Percentiles rank a stretch among this genome's conserved stretches.
Conservation (phyloP, 1,140 invertebrate genomes). For the Lepidostoma basale region DNA sequence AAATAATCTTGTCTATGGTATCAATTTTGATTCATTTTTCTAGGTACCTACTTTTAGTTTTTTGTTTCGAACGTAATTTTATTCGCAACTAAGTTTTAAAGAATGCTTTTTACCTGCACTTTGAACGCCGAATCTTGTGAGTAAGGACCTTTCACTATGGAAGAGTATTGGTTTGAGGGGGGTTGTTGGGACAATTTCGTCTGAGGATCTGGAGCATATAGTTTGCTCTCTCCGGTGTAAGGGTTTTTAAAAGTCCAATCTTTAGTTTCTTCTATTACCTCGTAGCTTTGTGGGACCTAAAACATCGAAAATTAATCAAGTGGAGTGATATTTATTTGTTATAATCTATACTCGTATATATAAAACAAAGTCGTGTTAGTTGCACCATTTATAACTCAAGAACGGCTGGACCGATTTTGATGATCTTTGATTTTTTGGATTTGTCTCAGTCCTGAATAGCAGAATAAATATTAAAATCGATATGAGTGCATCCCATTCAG, state of each 20-base stretch:
- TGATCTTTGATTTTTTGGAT: no score
- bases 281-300: slow-evolving; percentile 48
- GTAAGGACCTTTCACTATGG: slow-evolving; percentile 43
- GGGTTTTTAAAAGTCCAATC: slow-evolving; percentile 51
- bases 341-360: no score
- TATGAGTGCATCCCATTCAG: no score
- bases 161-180: slow-evolving; percentile 21
- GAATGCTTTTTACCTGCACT: slow-evolving; percentile 25
- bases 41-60: neutral
- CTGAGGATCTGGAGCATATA: slow-evolving; percentile 52
- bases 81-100: neutral
- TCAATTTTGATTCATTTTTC: neutral
- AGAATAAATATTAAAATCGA: no score
- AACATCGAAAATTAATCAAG: slow-evolving; percentile 16
- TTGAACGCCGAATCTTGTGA: slow-evolving; percentile 38
- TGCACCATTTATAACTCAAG: no score
- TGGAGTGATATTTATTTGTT: neutral
- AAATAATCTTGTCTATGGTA: neutral
- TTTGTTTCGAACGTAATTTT: neutral
- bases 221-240: slow-evolving; percentile 52
- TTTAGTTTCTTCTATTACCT: slow-evolving; percentile 58
- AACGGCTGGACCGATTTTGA: no score
- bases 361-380: no score
- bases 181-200: neutral
- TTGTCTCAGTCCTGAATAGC: no score